Evolutionary conservation across 2,797 vertebrate genomes (phyloP).

Genomic region (Amniataba percoides): DNA sequence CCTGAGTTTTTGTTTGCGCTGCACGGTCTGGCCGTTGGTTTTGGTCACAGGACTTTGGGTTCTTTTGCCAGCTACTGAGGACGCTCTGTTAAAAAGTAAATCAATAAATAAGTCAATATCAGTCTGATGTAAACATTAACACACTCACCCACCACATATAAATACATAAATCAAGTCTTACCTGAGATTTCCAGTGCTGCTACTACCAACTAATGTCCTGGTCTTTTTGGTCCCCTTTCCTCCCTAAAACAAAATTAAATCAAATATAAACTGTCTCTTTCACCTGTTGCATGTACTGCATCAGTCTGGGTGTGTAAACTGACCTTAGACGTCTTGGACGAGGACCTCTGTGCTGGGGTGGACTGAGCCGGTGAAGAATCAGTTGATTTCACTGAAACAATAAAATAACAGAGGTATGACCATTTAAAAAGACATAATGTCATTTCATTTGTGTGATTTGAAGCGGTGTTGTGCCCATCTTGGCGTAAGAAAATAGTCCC

Average conservation of each 20-base stretch:
- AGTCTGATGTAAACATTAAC: accelerated
- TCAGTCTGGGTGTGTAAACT: too few species aligned
- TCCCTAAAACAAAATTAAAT: slow-evolving; percentile 38
- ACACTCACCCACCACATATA: too few species aligned
- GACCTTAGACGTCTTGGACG: slow-evolving; percentile 60
- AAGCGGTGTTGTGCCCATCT: not conserved
- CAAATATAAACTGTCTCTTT: not conserved
- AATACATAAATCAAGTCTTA: slow-evolving; percentile 1
- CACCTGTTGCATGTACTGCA: too few species aligned
- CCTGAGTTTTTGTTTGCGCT: slow-evolving; percentile 66
- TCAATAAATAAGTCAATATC: not conserved
- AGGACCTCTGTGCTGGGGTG: slow-evolving; percentile 20
- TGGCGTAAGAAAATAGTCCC: not conserved
- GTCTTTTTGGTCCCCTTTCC: slow-evolving; percentile 42
- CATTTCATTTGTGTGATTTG: too few species aligned
- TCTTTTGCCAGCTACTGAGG: slow-evolving; percentile 43
- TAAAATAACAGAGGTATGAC: accelerated
- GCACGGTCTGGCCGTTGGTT: slow-evolving; percentile 2
- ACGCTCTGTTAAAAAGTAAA: slow-evolving; percentile 17
- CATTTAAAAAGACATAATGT: too few species aligned
- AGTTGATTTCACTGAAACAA: slow-evolving; percentile 48
- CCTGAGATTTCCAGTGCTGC: slow-evolving; percentile 76
- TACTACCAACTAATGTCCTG: slow-evolving; percentile 54
- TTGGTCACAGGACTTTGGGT: slow-evolving; percentile 58
- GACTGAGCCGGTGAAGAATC: slow-evolving; percentile 16